A percentile compares a stretch with the other conserved stretches of the same genome.
Conservation (phyloP, 2,797 vertebrate genomes). For the Lithobates pipiens region DNA sequence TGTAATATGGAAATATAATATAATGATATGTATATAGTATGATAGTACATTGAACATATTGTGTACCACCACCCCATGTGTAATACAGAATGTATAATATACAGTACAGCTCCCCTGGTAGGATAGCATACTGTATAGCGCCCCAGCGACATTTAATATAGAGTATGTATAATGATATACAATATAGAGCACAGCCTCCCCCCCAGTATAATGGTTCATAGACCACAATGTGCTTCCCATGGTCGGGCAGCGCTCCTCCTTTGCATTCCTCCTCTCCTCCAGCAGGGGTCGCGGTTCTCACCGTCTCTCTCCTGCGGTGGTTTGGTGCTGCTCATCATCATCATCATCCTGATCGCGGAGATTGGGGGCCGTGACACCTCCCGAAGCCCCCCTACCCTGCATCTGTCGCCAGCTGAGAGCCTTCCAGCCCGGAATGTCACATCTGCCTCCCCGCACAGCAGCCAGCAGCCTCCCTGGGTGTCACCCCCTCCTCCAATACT, state of each 20-base stretch:
- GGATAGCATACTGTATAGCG: too few relatives aligned
- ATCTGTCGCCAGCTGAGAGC: neutral
- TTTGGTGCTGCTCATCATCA: neutral
- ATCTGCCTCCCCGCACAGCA: conserved; percentile 3
- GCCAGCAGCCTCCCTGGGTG: neutral
- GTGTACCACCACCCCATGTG: too few relatives aligned
- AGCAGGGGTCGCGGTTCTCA: neutral
- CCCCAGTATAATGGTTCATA: too few relatives aligned
- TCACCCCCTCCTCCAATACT: conserved; percentile 21
- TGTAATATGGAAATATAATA: too few relatives aligned
- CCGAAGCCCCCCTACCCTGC: neutral
- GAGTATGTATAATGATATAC: too few relatives aligned
- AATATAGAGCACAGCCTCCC: too few relatives aligned
- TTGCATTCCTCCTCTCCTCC: conserved; percentile 20
- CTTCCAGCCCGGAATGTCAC: conserved; percentile 1
- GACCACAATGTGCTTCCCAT: too few relatives aligned
- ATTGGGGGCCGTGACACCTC: neutral
- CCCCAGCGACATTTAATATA: too few relatives aligned
- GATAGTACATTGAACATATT: too few relatives aligned
- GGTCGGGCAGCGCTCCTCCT: conserved; percentile 1
- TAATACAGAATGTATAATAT: too few relatives aligned
- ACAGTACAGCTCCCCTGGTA: too few relatives aligned
- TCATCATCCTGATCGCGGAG: neutral
- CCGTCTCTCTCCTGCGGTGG: neutral
- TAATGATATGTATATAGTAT: too few relatives aligned